phyloP scores from a whole-genome alignment of 1,140 invertebrate species.

The Odontomachus brunneus region DNA sequence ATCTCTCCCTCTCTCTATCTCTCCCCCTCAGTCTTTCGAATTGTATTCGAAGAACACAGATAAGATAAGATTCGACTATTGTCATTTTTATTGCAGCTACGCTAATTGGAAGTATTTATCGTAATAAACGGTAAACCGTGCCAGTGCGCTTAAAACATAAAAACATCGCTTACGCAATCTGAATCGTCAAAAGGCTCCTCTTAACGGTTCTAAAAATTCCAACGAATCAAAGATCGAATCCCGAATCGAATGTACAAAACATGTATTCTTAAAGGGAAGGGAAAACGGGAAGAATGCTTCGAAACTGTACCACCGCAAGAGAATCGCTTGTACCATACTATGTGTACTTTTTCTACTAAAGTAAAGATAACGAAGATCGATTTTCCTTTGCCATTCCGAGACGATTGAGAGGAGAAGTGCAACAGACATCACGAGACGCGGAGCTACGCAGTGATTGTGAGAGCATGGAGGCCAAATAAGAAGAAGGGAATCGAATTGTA shows the following conservation, averaged over 20 bases:
- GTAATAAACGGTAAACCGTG: slow-evolving; percentile 36
- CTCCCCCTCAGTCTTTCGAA: slow-evolving; percentile 67
- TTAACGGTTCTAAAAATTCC: slow-evolving; percentile 51
- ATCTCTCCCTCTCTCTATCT: slow-evolving; percentile 64
- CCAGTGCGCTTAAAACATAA: slow-evolving; percentile 26
- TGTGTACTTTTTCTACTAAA: slow-evolving; percentile 57
- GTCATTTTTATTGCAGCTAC: slow-evolving; percentile 21
- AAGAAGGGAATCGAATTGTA: slow-evolving; percentile 41
- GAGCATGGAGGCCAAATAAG: slow-evolving; percentile 56
- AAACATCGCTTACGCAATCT: slow-evolving; percentile 42
- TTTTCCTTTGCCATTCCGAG: slow-evolving; percentile 58
- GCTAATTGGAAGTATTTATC: slow-evolving; percentile 58
- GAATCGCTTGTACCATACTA: slow-evolving; percentile 65
- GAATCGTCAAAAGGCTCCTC: slow-evolving; percentile 32
- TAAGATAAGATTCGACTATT: slow-evolving; percentile 25
- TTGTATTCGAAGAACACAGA: slow-evolving; percentile 68
- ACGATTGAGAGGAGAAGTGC: slow-evolving; percentile 70
- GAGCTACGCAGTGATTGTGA: slow-evolving; percentile 76
- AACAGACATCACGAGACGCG: slow-evolving; percentile 74
- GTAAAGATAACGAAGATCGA: slow-evolving; percentile 36
- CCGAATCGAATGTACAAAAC: slow-evolving; percentile 34
- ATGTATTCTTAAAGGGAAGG: slow-evolving; percentile 25
- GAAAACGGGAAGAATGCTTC: slow-evolving; percentile 29
- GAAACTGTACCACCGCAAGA: slow-evolving; percentile 64
- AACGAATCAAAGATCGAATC: slow-evolving; percentile 54